Evolutionary conservation across 2,113 vertebrate species (phyloP), one percentile per base, ranked within the genome.

Genomic region (Albula goreensis): DNA sequence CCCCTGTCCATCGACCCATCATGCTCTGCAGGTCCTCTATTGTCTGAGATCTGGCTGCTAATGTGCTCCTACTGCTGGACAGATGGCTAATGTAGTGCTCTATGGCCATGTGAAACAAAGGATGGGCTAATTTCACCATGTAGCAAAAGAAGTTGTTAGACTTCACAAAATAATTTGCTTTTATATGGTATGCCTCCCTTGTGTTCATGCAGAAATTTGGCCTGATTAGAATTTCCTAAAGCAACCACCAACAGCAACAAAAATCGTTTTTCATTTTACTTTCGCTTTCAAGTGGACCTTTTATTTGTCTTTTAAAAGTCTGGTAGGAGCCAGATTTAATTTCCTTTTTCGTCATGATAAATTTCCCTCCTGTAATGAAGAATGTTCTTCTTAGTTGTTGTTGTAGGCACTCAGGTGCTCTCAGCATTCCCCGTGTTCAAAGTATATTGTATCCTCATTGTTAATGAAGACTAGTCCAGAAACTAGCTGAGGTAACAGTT

Each of bases 41-140:
- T n/a, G 48, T 66, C 3, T 70, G 82, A 66, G 60, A 22, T 66
- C 60, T 66, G 60, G 15, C 57, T 66, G 9, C 22, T 74, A 74
- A 74, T 49, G 70, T 1, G 19, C 82, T 50, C 49, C 56, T 41
- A 22, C 57, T 66, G 49, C 60, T 60, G 63, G 60, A 83, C 82
- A 83, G 82, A 83, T 83, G 63, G 82, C 22, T 70, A 66, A 70
- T 74, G 49, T 22, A 50, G 82, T 74, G 63, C 19, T 60, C 82
- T 50, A 63, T 13, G 49, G 50, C 63, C 56, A 74, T 83, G 57
- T 70, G 82, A 74, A 74, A 83, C 60, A 70, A 83, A 83, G 82
- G 31, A 1, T 41, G 31, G 31, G 82, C 50, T 83, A 83, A 83
- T 83, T 83, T 60, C 82, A 25, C 63, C 74, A 22, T 9, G 60